Base-by-base conservation (phyloP, 2,113 vertebrate species). In the Nestor notabilis region DNA sequence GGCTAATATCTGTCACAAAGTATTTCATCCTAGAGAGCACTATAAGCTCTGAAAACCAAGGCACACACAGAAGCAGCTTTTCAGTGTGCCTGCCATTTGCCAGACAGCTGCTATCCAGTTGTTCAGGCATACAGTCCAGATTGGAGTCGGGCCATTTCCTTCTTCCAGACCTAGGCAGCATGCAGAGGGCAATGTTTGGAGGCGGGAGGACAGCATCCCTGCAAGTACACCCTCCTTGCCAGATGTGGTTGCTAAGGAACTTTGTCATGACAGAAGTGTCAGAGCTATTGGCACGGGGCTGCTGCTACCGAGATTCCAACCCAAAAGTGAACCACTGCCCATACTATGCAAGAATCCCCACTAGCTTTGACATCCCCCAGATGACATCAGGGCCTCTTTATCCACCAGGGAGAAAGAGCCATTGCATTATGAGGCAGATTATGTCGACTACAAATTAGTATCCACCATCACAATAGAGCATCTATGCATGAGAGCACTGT, bases 131-230 rank as follows among this genome's bases (percentile, higher is more conserved):
- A 64, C 41, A 15, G 37, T 6, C 18, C 17, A 1, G 39, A 25
- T 2, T 55, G 91, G 29, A 83, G 18, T 2, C 0, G 0, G 31
- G 56, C 71, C 52, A 8, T 24, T 47, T 9, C 27, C 68, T 55
- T 35, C 63, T 71, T n/a, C 33, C 43, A 47, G 47, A 37, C 28
- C 29, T 31, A 2, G 0, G 53, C 28, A 11, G 47, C 1, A 2
- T 0, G 8, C 3, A 0, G 24, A 65, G 44, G 69, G 39, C 68
- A 39, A 56, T 1, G 1, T 71, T 84, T 27, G 2, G 4, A 71
- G 52, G 83, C 4, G 1, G 44, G 13, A 83, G 18, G 11, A 33
- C 46, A 66, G 56, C 74, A 50, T 35, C 49, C 68, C 65, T 4
- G 41, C 11, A 7, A n/a, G 72, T 23, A 2, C 43, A 14, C 19